A percentile compares a stretch with the other conserved stretches of the same genome.
Evolutionary conservation across 2,113 vertebrate genomes (phyloP).

Genomic region (Embiotoca jacksoni): DNA sequence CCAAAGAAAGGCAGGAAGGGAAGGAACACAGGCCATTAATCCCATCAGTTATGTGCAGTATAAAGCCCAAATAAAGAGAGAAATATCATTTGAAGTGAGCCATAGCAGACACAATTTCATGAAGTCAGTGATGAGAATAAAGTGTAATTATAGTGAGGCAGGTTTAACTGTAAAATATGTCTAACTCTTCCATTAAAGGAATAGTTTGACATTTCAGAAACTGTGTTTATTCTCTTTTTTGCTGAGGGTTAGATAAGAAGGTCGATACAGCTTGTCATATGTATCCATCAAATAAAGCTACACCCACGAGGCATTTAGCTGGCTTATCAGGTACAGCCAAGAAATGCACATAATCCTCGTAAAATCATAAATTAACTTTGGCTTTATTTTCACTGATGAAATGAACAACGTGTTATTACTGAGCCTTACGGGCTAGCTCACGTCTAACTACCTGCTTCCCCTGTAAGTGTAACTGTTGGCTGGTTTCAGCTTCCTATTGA

Average conservation of each 20-base stretch:
- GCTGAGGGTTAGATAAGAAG: constrained; percentile 2
- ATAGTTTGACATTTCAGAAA: constrained; percentile 11
- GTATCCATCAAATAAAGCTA: constrained; percentile 1
- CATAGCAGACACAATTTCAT: neutral
- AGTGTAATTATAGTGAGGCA: neutral
- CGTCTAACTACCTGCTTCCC: neutral
- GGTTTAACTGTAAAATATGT: neutral
- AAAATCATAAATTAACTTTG: neutral
- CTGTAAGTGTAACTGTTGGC: neutral
- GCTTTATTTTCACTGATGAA: no score
- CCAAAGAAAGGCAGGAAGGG: constrained; percentile 54
- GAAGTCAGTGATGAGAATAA: neutral
- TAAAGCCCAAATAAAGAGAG: constrained; percentile 32
- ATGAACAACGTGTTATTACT: no score
- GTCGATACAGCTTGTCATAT: neutral
- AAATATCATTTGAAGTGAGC: neutral
- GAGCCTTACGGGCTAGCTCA: no score
- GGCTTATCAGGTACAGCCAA: neutral
- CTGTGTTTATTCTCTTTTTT: neutral
- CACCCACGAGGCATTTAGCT: neutral
- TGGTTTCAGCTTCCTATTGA: neutral
- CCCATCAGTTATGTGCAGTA: constrained; percentile 22
- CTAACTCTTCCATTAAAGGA: neutral
- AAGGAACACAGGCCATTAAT: constrained; percentile 37
- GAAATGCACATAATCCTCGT: neutral